Evolutionary conservation across 2,888 invertebrate genomes (phyloP), one percentile per base, ranked within the genome.

Genomic region (Linnaemya tessellans): DNA sequence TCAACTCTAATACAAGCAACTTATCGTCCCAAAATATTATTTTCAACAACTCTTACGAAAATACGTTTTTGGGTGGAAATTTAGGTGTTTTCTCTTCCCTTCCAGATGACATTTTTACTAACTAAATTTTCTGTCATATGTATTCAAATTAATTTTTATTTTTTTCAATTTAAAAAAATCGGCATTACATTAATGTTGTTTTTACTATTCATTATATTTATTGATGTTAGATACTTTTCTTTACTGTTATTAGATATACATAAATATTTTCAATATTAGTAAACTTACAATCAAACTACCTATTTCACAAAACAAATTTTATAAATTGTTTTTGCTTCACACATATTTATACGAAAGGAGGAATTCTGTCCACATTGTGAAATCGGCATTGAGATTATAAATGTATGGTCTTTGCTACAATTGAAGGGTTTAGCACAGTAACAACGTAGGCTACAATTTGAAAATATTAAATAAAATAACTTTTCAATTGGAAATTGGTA

Each of bases 91-190:
- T 86, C 46, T 78, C 86, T 20, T 80, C 85, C 10, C 83, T 88
- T 41, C 87, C 87, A 11, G 87, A 88, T 51, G 86, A 88, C 67
- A 87, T 88, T 73, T 86, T 88, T 68, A 88, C 86, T 54, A 87
- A 85, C 75, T 87, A 80, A 78, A 70, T n/a, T n/a, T n/a, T n/a
- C n/a, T n/a, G n/a, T n/a, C 13, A 15, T 64, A 49, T 77, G 25
- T 35, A 65, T 71, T 77, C 35, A 35, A 22, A 18, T 46, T 77
- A n/a, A n/a, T 49, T 18, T 4, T 54, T 25, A 51, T 11, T n/a
- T 38, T 64, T 62, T 56, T 25, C 22, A 60, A 60, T 68, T 54
- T 58, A 3, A 65, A 62, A 10, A 30, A 4, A 58, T 25, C 43
- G 49, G 70, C 82, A 82, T 85, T 82, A 82, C 64, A 82, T 79